Percentiles rank a stretch among this genome's conserved stretches.
These are phyloP conservation scores for Syngnathus scovelli DNA, from an alignment of 2,113 vertebrate genomes.

Conservation along the genomic window DNA sequence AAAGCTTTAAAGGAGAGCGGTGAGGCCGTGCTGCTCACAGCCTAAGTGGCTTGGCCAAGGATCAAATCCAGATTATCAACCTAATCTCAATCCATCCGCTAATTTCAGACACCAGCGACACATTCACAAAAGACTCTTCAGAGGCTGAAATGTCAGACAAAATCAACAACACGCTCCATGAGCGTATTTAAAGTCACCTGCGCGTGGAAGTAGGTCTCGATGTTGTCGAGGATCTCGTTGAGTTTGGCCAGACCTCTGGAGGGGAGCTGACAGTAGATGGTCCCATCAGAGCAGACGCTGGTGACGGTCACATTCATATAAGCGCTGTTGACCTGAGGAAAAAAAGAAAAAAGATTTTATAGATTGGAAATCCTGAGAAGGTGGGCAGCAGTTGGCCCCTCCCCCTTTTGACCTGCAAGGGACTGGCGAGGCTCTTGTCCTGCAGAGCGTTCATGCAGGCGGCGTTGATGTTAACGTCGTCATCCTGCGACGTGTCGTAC, in stretches of 20 bases:
- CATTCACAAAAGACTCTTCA: slow-evolving; percentile 12
- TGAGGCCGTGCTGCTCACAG: slow-evolving; percentile 29
- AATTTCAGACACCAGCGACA: slow-evolving; percentile 2
- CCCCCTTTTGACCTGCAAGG: slow-evolving; percentile 75
- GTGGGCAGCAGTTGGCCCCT: too few relatives aligned
- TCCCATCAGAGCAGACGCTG: slow-evolving; percentile 89
- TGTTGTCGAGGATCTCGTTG: slow-evolving; percentile 75
- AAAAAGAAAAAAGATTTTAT: not conserved
- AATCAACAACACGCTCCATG: too few relatives aligned
- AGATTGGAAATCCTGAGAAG: too few relatives aligned
- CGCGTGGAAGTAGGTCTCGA: slow-evolving; percentile 80
- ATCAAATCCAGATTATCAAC: slow-evolving; percentile 60
- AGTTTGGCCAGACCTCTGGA: slow-evolving; percentile 84
- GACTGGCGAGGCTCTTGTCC: slow-evolving; percentile 79
- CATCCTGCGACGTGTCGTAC: slow-evolving; percentile 94
- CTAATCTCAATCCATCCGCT: slow-evolving; percentile 66
- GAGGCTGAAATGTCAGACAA: not conserved
- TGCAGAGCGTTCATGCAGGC: slow-evolving; percentile 82
- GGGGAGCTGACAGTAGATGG: slow-evolving; percentile 86
- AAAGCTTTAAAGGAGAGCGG: slow-evolving; percentile 22
- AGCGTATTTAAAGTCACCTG: slow-evolving; percentile 68
- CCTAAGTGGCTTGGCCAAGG: slow-evolving; percentile 52
- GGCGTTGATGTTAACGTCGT: slow-evolving; percentile 94
- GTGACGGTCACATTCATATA: slow-evolving; percentile 85
- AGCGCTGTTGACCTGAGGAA: slow-evolving; percentile 76